phyloP scores from a whole-genome alignment of 2,888 invertebrate species.

The Listrodromus nycthemerus region DNA sequence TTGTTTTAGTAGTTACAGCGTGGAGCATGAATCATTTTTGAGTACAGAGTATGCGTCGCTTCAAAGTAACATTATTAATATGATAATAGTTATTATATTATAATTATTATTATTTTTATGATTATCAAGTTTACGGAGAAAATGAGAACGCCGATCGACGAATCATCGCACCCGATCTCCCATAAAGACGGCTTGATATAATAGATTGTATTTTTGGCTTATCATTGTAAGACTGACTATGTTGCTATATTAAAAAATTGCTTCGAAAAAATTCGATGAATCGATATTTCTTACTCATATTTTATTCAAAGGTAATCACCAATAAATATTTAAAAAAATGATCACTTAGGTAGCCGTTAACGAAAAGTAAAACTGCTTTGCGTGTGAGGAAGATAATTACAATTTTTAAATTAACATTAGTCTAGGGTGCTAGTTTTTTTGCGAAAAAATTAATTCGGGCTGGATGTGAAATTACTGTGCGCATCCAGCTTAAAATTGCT shows the following conservation, averaged over 20 bases:
- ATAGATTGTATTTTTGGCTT: conserved; percentile 84
- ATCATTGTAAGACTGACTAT: conserved; percentile 84
- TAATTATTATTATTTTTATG: conserved; percentile 58
- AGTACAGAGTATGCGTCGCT: conserved; percentile 13
- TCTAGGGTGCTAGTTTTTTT: too few relatives aligned
- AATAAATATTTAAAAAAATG: background rate
- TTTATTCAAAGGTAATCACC: background rate
- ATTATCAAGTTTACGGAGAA: conserved; percentile 47
- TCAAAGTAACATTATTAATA: conserved; percentile 49
- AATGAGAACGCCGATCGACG: conserved; percentile 48
- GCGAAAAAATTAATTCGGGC: too few relatives aligned
- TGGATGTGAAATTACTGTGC: too few relatives aligned
- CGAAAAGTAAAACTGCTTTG: too few relatives aligned
- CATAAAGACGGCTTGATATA: conserved; percentile 74
- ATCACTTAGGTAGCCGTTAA: background rate
- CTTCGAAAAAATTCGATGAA: conserved; percentile 76
- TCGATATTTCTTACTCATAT: background rate
- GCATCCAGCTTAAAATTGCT: too few relatives aligned
- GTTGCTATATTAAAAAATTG: conserved; percentile 84
- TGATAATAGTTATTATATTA: conserved; percentile 58
- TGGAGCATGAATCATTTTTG: conserved; percentile 40
- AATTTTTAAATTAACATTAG: too few relatives aligned
- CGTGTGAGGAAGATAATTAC: too few relatives aligned
- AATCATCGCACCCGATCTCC: conserved; percentile 72
- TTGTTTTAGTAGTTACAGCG: conserved; percentile 4